Evolutionary conservation across 1,140 invertebrate species (phyloP).

Genomic region (Periplaneta americana): DNA sequence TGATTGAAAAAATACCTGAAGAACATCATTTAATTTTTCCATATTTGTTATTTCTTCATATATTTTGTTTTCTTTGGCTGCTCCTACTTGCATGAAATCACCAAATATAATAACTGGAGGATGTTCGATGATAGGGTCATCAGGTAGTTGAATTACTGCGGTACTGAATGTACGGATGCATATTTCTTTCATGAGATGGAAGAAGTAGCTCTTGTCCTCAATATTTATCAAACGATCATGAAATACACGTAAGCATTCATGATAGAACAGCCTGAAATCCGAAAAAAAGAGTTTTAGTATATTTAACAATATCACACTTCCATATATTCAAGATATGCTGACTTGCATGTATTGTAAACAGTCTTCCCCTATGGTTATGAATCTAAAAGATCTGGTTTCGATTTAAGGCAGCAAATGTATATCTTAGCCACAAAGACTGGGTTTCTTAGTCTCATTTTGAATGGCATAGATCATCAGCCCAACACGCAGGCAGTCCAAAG

Average conservation of each 20-base stretch:
- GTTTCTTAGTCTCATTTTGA: too few species aligned
- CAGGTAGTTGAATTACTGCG: conserved; percentile 57
- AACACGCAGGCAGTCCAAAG: too few species aligned
- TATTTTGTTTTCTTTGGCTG: conserved; percentile 62
- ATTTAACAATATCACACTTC: too few species aligned
- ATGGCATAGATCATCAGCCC: too few species aligned
- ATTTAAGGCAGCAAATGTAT: too few species aligned
- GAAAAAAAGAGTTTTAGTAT: too few species aligned
- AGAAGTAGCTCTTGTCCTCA: conserved; percentile 75
- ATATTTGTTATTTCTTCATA: conserved; percentile 82
- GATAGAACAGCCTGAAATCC: conserved; percentile 71
- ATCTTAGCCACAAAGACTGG: too few species aligned
- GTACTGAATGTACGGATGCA: conserved; percentile 54
- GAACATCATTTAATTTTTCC: conserved; percentile 61
- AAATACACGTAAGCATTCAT: conserved; percentile 85
- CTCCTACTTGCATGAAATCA: conserved; percentile 77
- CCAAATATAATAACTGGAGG: conserved; percentile 74
- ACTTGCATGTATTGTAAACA: too few species aligned
- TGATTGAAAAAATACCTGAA: conserved; percentile 43
- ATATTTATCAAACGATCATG: conserved; percentile 82
- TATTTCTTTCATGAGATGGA: conserved; percentile 56
- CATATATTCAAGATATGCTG: too few species aligned
- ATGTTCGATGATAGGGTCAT: conserved; percentile 54
- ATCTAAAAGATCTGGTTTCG: too few species aligned
- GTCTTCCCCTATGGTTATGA: too few species aligned